Base-by-base conservation (phyloP, 2,113 vertebrate genomes). In the Thomomys bottae region DNA sequence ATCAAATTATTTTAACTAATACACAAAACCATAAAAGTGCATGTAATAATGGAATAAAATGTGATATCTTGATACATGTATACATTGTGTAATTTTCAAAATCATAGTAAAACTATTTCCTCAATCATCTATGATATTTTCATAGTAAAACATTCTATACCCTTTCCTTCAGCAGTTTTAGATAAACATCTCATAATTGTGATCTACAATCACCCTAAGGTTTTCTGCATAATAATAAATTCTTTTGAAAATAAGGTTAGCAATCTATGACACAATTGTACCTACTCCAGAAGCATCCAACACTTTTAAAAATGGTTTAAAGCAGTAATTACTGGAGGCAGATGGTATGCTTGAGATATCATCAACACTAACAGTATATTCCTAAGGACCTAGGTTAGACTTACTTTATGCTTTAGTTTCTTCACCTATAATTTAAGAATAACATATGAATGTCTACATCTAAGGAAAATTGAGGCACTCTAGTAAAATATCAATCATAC, bases 321-420 rank as follows among this genome's bases (percentile, higher is more conserved):
- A n/a, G n/a, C n/a, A n/a, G n/a, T n/a, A n/a, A n/a, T n/a, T n/a
- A n/a, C n/a, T n/a, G n/a, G n/a, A n/a, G n/a, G n/a, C n/a, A n/a
- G n/a, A n/a, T n/a, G n/a, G n/a, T n/a, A n/a, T n/a, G n/a, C n/a
- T n/a, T n/a, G n/a, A n/a, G n/a, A n/a, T n/a, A n/a, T n/a, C n/a
- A n/a, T n/a, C n/a, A n/a, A n/a, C n/a, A n/a, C n/a, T n/a, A n/a
- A 12, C 45, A 49, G 14, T 1, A 11, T 49, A 11, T 1, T 23
- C 20, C 17, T 59, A 59, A 59, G 5, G 57, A 59, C 57, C 20
- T 5, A 11, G 28, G 24, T 26, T 66, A 11, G 26, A 28, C 24
- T 66, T 30, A 6, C 63, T 67, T 84, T 20, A 61, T 45, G 28
- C 15, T 61, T 84, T 21, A 61, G 57, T 54, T 85, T 70, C 36